phyloP scores from a whole-genome alignment of 2,113 vertebrate species.

The Ovis aries region DNA sequence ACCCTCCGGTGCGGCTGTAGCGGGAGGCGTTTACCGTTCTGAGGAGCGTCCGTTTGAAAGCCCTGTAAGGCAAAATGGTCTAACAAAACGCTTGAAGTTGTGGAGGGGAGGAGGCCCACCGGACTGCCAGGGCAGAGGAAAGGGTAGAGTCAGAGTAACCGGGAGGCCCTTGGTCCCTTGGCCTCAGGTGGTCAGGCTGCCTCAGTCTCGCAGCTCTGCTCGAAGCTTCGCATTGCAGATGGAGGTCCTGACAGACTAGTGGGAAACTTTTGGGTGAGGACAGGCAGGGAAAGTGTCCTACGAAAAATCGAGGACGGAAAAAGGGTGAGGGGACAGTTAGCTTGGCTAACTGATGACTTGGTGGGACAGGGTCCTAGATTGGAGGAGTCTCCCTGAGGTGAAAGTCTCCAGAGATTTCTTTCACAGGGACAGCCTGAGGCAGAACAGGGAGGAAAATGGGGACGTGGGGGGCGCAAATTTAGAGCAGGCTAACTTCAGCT shows the following conservation, averaged over 20 bases:
- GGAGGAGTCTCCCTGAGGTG: neutral
- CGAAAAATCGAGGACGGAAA: neutral
- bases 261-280: neutral
- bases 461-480: neutral
- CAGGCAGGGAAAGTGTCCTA: neutral
- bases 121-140: neutral
- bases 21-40: neutral
- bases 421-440: neutral
- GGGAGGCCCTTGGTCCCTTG: neutral
- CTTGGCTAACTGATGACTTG: neutral
- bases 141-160: neutral
- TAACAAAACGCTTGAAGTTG: neutral
- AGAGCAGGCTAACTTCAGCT: neutral
- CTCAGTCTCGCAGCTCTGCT: neutral
- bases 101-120: neutral
- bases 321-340: neutral
- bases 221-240: neutral
- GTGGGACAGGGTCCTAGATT: neutral
- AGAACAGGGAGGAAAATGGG: neutral
- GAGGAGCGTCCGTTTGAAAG: neutral
- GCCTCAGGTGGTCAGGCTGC: neutral
- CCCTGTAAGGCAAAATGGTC: neutral
- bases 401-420: neutral
- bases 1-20: neutral
- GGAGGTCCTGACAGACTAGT: neutral